A percentile compares a stretch with the other conserved stretches of the same genome.
These are phyloP conservation scores for Callosobruchus maculatus DNA, from an alignment of 2,888 invertebrate genomes.

Conservation along the genomic window DNA sequence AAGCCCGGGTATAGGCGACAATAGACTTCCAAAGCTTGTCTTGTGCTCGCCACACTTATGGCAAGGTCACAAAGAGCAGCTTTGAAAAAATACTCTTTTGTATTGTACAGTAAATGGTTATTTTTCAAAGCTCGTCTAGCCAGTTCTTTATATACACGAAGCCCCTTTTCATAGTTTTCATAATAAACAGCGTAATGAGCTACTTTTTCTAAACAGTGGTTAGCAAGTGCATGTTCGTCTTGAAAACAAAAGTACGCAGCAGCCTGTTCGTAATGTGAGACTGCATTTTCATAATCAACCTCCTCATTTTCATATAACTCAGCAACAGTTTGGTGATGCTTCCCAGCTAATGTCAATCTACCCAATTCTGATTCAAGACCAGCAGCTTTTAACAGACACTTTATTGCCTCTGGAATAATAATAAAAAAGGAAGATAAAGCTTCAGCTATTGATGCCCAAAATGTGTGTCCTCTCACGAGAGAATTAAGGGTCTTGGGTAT, in stretches of 20 bases:
- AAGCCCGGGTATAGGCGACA: too few relatives aligned
- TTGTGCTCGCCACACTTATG: too few relatives aligned
- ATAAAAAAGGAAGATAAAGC: background rate
- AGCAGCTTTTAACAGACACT: conserved; percentile 84
- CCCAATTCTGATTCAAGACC: conserved; percentile 99
- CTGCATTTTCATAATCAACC: conserved; percentile 84
- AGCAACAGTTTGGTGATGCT: conserved; percentile 93
- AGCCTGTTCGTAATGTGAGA: conserved; percentile 95
- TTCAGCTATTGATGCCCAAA: background rate
- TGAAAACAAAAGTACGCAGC: conserved; percentile 97
- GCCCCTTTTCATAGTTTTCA: conserved; percentile 96
- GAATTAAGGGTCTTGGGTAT: background rate
- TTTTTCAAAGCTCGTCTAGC: conserved; percentile 73
- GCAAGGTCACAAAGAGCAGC: too few relatives aligned
- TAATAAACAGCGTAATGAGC: conserved; percentile 95
- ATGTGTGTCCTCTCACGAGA: background rate
- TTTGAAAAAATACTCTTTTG: too few relatives aligned
- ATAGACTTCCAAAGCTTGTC: too few relatives aligned
- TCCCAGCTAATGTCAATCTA: conserved; percentile 93
- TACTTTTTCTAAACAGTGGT: conserved; percentile 96
- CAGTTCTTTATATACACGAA: conserved; percentile 94
- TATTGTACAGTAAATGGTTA: too few relatives aligned
- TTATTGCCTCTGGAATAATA: conserved; percentile 75
- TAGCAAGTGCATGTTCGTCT: conserved; percentile 96
- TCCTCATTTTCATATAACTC: conserved; percentile 92